phyloP scores from a whole-genome alignment of 2,113 vertebrate species.

The Colius striatus region DNA sequence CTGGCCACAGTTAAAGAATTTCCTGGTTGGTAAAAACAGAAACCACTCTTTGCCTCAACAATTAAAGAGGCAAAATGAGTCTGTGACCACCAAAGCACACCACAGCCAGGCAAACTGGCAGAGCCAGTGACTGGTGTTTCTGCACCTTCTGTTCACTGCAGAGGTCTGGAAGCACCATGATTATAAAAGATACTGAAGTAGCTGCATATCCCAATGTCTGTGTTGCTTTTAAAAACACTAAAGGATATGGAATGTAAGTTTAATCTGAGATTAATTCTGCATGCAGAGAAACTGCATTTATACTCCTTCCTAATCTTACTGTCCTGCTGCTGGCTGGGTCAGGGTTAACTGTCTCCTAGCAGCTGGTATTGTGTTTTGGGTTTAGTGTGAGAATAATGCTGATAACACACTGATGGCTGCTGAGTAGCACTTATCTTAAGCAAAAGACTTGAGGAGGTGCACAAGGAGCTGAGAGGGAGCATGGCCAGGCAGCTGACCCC shows the following conservation, averaged over 20 bases:
- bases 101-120: background rate
- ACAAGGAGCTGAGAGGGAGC: too few relatives aligned
- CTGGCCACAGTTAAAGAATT: background rate
- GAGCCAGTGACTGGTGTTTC: background rate
- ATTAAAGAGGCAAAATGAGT: background rate
- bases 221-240: background rate
- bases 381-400: too few relatives aligned
- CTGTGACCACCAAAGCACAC: background rate
- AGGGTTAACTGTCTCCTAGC: too few relatives aligned
- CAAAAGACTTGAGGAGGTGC: too few relatives aligned
- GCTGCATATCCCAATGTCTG: background rate
- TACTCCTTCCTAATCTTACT: background rate
- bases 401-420: too few relatives aligned
- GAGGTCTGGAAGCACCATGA: background rate
- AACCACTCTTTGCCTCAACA: background rate
- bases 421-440: too few relatives aligned
- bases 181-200: background rate
- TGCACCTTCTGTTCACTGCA: background rate
- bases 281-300: background rate
- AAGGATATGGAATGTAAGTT: background rate
- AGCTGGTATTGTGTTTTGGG: too few relatives aligned
- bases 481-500: too few relatives aligned
- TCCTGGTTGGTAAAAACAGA: background rate
- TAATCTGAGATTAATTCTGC: background rate
- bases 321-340: background rate